Evolutionary conservation across 2,113 vertebrate species (phyloP).

Genomic region (Sclerurus mexicanus): DNA sequence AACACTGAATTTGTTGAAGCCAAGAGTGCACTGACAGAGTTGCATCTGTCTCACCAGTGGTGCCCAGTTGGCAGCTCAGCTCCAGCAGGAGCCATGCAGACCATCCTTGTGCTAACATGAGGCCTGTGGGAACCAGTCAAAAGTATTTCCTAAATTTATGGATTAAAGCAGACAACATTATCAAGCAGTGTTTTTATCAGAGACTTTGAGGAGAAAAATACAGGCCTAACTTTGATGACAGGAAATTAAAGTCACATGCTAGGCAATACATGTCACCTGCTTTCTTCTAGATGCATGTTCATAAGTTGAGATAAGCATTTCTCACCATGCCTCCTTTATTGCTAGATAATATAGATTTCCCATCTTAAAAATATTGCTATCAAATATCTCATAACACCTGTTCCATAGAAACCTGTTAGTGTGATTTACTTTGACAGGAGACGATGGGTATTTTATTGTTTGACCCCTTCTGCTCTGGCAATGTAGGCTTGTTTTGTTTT

Average conservation of each 20-base stretch:
- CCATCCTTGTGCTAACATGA: neutral
- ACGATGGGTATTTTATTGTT: slow-evolving; percentile 63
- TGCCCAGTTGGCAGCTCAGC: neutral
- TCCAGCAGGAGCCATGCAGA: neutral
- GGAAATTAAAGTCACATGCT: slow-evolving; percentile 50
- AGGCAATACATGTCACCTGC: neutral
- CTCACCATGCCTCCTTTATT: slow-evolving; percentile 1
- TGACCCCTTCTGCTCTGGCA: slow-evolving; percentile 50
- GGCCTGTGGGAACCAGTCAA: neutral
- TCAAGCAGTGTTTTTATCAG: neutral
- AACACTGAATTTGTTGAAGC: neutral
- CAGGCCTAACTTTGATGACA: neutral
- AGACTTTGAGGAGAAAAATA: neutral
- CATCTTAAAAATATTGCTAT: slow-evolving; percentile 66
- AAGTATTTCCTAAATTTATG: neutral
- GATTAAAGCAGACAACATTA: slow-evolving; percentile 28
- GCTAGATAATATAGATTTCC: slow-evolving; percentile 53
- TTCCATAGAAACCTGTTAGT: slow-evolving; percentile 51
- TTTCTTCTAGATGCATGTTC: neutral
- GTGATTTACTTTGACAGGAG: slow-evolving; percentile 63
- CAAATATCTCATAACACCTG: slow-evolving; percentile 40
- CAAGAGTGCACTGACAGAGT: rapidly evolving
- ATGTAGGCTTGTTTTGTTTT: neutral
- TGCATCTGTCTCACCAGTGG: rapidly evolving
- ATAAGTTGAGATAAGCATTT: slow-evolving; percentile 44